These are phyloP conservation scores for Phrynocephalus versicolor DNA, from an alignment of 2,113 vertebrate genomes.

Conservation along the genomic window DNA sequence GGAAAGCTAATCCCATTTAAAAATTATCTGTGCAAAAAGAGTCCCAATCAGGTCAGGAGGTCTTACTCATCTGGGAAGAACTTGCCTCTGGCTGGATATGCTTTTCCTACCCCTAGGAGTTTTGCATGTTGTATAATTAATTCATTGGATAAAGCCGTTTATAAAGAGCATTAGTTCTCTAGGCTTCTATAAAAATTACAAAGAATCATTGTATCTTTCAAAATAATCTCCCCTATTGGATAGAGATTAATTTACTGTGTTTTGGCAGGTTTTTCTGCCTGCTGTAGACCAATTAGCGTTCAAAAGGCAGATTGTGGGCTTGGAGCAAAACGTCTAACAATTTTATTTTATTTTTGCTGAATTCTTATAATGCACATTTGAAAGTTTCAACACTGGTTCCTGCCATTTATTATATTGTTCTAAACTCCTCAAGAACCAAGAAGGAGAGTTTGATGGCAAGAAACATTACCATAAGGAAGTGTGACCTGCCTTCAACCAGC, in stretches of 20 bases:
- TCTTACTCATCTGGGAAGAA: background rate
- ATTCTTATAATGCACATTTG: background rate
- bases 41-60: background rate
- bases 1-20: background rate
- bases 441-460: background rate
- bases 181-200: background rate
- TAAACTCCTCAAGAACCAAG: background rate
- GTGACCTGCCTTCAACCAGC: background rate
- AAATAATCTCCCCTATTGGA: background rate
- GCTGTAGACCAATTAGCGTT: background rate
- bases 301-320: rapidly evolving
- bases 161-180: background rate
- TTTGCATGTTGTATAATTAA: background rate
- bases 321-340: background rate
- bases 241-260: background rate
- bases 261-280: background rate
- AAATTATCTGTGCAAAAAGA: background rate
- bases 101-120: background rate
- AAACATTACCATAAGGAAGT: background rate
- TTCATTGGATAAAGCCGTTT: constrained; percentile 9
- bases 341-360: background rate
- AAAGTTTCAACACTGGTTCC: background rate
- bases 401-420: background rate
- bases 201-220: background rate
- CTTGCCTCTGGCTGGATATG: background rate